Conservation (phyloP, 2,888 invertebrate genomes). For the Pecten maximus region DNA sequence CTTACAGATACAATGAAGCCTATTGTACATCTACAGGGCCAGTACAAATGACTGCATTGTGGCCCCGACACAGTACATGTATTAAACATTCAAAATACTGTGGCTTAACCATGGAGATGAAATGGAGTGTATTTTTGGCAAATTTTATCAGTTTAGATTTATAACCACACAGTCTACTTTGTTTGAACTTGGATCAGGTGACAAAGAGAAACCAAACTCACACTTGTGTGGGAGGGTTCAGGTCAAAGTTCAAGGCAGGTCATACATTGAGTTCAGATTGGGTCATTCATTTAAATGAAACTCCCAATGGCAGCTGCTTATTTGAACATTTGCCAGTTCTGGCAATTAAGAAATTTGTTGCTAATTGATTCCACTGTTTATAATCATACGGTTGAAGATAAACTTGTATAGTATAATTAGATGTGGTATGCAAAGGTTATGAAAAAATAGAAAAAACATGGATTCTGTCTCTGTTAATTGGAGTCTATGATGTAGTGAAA, state of each 20-base stretch:
- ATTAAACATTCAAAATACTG: neutral
- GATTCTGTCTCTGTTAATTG: neutral
- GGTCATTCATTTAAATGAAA: neutral
- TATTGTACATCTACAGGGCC: neutral
- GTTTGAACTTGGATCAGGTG: neutral
- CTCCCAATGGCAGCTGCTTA: neutral
- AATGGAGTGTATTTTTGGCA: neutral
- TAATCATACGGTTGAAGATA: neutral
- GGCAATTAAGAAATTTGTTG: slow-evolving; percentile 10
- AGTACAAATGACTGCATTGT: neutral
- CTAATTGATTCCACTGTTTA: neutral
- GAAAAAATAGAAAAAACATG: neutral
- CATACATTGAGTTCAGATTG: neutral
- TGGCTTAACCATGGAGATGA: neutral
- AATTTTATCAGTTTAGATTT: neutral
- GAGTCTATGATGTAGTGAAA: neutral
- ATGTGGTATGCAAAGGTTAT: neutral
- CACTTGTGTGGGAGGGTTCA: neutral
- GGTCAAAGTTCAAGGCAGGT: slow-evolving; percentile 19
- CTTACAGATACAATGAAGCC: neutral
- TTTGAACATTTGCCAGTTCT: neutral
- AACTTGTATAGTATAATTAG: neutral
- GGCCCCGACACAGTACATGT: neutral
- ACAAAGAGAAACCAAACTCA: neutral
- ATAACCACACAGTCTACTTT: slow-evolving; percentile 2